Conservation (phyloP, 2,797 vertebrate genomes). For the Pseudocheirus occidentalis region DNA sequence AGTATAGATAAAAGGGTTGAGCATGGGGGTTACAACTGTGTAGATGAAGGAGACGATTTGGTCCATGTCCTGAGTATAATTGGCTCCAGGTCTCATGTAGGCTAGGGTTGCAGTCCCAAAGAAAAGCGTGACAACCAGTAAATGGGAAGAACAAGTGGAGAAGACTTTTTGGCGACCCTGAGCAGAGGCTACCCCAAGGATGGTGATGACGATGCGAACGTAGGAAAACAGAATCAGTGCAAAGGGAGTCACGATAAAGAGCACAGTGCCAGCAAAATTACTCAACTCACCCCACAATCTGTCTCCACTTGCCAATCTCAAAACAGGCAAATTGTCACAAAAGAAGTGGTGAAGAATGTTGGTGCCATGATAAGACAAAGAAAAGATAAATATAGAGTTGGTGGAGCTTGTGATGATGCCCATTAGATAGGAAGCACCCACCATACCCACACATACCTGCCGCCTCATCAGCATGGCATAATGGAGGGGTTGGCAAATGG, state of each 20-base stretch:
- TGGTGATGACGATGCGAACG: conserved; percentile 67
- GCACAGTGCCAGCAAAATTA: neutral
- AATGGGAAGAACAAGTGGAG: conserved; percentile 74
- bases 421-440: conserved; percentile 37
- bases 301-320: conserved; percentile 53
- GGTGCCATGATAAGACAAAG: conserved; percentile 41
- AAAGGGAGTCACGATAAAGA: conserved; percentile 70
- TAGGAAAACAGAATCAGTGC: conserved; percentile 80
- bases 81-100: conserved; percentile 30
- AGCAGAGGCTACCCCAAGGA: conserved; percentile 68
- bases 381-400: conserved; percentile 57
- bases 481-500: conserved; percentile 42
- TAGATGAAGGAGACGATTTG: conserved; percentile 47
- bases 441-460: neutral
- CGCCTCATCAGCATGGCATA: conserved; percentile 27
- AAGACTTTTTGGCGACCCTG: conserved; percentile 76
- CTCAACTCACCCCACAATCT: conserved; percentile 58
- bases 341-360: conserved; percentile 60
- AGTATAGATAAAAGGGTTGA: conserved; percentile 62
- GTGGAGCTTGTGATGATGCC: conserved; percentile 45
- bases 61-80: neutral
- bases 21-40: conserved; percentile 22
- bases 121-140: conserved; percentile 56
- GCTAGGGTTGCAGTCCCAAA: neutral
- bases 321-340: conserved; percentile 62